Conservation (phyloP, 2,888 invertebrate genomes). For the Agrenia bidenticulata region DNA sequence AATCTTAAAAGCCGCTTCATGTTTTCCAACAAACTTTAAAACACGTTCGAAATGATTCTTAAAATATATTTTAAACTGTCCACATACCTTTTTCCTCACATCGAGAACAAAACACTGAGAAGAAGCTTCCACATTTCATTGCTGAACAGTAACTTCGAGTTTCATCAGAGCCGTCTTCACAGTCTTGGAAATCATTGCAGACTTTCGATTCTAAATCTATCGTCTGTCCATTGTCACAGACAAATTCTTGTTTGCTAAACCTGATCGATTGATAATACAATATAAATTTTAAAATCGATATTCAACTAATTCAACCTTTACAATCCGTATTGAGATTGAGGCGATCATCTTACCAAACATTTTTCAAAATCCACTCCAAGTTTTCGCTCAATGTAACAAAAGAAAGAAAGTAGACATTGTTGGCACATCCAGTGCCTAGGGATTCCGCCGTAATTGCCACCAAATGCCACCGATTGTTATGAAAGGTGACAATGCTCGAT, state of each 20-base stretch:
- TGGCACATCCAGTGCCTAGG: slow-evolving; percentile 34
- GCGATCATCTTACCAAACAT: slow-evolving; percentile 31
- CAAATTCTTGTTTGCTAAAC: slow-evolving; percentile 25
- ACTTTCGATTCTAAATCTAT: slow-evolving; percentile 15
- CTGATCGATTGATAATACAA: too few relatives aligned
- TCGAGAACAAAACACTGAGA: slow-evolving; percentile 17
- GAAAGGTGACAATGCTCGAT: slow-evolving; percentile 27
- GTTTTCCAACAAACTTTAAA: too few relatives aligned
- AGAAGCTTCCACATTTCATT: slow-evolving; percentile 9
- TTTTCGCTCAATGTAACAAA: slow-evolving; percentile 31
- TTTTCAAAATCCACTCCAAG: slow-evolving; percentile 34
- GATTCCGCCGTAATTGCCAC: slow-evolving; percentile 37
- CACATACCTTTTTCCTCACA: slow-evolving; percentile 7
- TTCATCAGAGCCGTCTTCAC: slow-evolving; percentile 39
- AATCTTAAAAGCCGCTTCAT: slow-evolving; percentile 33
- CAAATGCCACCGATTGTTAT: slow-evolving; percentile 35
- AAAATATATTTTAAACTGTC: too few relatives aligned
- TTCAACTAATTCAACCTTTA: too few relatives aligned
- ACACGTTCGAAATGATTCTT: too few relatives aligned
- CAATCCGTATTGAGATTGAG: too few relatives aligned
- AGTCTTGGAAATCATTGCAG: slow-evolving; percentile 33
- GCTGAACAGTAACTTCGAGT: slow-evolving; percentile 21
- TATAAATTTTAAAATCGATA: too few relatives aligned
- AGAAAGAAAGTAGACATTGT: slow-evolving; percentile 36
- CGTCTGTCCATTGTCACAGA: slow-evolving; percentile 36